Conservation (phyloP, 1,140 invertebrate genomes). For the Alviniconcha marisindica region DNA sequence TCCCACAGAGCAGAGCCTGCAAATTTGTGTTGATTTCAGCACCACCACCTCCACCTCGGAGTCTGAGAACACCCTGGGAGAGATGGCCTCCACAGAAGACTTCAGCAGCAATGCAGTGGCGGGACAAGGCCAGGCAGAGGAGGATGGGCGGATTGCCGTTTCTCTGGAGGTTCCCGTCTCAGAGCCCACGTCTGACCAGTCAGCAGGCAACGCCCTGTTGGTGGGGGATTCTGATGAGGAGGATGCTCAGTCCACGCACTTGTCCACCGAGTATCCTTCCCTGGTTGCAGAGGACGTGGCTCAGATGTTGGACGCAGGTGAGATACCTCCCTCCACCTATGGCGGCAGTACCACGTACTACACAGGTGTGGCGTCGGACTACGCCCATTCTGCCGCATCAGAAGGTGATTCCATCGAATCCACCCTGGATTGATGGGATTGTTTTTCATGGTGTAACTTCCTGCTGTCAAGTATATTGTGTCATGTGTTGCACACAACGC, state of each 20-base stretch:
- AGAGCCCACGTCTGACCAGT: background rate
- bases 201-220: background rate
- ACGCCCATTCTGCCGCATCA: background rate
- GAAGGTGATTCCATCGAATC: background rate
- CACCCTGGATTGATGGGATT: conserved; percentile 13
- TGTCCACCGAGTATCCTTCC: conserved; percentile 11
- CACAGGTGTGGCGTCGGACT: background rate
- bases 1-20: background rate
- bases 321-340: background rate
- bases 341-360: conserved; percentile 2
- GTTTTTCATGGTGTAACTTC: too few species aligned
- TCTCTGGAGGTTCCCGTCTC: background rate
- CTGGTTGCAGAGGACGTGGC: conserved; percentile 15
- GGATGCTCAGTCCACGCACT: conserved; percentile 6
- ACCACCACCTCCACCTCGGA: background rate
- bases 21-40: too few species aligned
- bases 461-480: too few species aligned
- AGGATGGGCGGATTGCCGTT: background rate
- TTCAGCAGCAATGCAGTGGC: background rate
- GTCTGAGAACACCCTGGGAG: background rate
- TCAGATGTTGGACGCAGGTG: background rate
- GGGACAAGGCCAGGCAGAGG: background rate
- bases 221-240: background rate
- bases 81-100: background rate
- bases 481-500: too few species aligned